A percentile compares a stretch with the other conserved stretches of the same genome.
Evolutionary conservation across 2,113 vertebrate species (phyloP).

Genomic region (Tinamus guttatus): DNA sequence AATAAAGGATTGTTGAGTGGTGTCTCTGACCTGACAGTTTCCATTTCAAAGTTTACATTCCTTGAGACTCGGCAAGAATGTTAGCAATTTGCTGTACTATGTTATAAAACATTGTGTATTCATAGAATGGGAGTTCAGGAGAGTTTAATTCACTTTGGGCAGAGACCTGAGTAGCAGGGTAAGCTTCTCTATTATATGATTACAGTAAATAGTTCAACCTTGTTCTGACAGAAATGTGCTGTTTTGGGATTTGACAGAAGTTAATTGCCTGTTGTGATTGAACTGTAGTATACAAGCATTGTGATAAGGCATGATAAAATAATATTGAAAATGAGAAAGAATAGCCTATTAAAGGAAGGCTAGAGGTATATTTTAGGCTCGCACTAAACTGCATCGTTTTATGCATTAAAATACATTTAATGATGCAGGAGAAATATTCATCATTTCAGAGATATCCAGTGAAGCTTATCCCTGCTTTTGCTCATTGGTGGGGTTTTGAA

Average conservation of each 20-base stretch:
- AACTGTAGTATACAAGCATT: background rate
- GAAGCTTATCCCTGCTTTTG: background rate
- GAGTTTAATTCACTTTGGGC: slow-evolving; percentile 59
- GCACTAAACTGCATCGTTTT: too few relatives aligned
- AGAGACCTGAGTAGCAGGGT: slow-evolving; percentile 32
- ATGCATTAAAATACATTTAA: too few relatives aligned
- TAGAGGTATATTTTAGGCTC: background rate
- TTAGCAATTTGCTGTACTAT: slow-evolving; percentile 44
- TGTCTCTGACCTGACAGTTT: slow-evolving; percentile 26
- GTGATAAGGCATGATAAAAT: background rate
- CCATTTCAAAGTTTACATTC: slow-evolving; percentile 39
- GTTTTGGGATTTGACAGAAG: slow-evolving; percentile 65
- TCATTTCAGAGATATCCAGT: background rate
- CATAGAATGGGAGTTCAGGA: slow-evolving; percentile 35
- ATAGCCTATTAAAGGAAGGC: background rate
- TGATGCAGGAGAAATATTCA: background rate
- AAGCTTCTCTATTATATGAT: slow-evolving; percentile 56
- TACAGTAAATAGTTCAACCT: slow-evolving; percentile 58
- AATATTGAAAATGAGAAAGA: slow-evolving; percentile 29
- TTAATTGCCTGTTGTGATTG: slow-evolving; percentile 67
- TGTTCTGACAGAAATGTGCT: slow-evolving; percentile 47
- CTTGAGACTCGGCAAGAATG: slow-evolving; percentile 17
- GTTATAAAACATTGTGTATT: slow-evolving; percentile 52
- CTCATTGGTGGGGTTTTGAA: background rate
- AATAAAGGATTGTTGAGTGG: slow-evolving; percentile 24